phyloP scores from a whole-genome alignment of 2,113 vertebrate genomes.

The Semicossyphus pulcher region DNA sequence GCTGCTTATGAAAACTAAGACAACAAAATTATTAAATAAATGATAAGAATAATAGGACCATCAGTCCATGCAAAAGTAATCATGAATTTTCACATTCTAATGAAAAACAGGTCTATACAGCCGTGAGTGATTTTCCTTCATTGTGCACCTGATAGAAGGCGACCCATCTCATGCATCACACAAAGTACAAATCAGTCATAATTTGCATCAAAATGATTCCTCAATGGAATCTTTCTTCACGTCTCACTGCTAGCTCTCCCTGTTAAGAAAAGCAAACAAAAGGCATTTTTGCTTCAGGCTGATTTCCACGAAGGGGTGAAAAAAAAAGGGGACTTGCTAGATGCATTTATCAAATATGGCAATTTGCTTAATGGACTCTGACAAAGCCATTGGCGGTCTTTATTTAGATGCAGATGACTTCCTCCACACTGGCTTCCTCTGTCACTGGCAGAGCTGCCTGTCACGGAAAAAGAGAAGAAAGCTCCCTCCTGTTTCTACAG shows the following conservation, averaged over 20 bases:
- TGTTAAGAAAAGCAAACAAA: constrained; percentile 58
- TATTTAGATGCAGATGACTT: constrained; percentile 84
- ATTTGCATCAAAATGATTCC: constrained; percentile 56
- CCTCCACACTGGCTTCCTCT: constrained; percentile 68
- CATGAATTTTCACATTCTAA: constrained; percentile 36
- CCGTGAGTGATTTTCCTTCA: constrained; percentile 31
- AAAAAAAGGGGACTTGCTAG: constrained; percentile 45
- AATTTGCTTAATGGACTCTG: constrained; percentile 84
- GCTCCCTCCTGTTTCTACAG: constrained; percentile 46
- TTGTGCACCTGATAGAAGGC: constrained; percentile 28
- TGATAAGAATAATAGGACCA: constrained; percentile 13
- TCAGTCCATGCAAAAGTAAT: constrained; percentile 15
- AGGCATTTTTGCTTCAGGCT: constrained; percentile 55
- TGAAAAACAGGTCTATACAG: constrained; percentile 8
- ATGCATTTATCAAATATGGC: constrained; percentile 79
- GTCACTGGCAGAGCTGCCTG: constrained; percentile 56
- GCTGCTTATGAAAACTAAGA: constrained; percentile 2
- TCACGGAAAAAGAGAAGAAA: constrained; percentile 41
- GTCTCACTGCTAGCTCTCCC: constrained; percentile 23
- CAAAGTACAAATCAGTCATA: constrained; percentile 28
- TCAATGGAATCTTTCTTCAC: constrained; percentile 22
- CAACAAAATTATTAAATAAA: constrained; percentile 13
- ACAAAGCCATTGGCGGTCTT: constrained; percentile 81
- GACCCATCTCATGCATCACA: constrained; percentile 22
- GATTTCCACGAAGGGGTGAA: constrained; percentile 47